Evolutionary conservation across 2,888 invertebrate species (phyloP).

Genomic region (Amblyjoppa proteus): DNA sequence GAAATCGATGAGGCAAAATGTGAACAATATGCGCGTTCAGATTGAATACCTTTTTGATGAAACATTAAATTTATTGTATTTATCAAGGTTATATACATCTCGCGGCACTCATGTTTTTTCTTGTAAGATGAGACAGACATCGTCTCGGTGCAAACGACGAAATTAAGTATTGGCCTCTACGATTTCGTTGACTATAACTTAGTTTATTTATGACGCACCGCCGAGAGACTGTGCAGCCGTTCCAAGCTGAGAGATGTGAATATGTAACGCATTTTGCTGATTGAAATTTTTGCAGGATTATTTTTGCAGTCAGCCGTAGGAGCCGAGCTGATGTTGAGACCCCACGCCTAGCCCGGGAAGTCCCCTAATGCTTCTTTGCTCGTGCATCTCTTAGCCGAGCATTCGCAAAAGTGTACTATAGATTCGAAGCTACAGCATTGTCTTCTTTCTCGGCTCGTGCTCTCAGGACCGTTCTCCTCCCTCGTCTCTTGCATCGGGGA

Average conservation of each 20-base stretch:
- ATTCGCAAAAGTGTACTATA: conserved; percentile 54
- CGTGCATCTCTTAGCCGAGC: conserved; percentile 45
- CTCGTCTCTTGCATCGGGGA: conserved; percentile 21
- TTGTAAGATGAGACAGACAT: not conserved
- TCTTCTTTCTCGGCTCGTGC: conserved; percentile 51
- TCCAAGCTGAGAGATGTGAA: conserved; percentile 75
- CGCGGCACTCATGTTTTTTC: not conserved
- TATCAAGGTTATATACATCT: not conserved
- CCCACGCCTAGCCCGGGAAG: conserved; percentile 38
- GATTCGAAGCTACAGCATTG: conserved; percentile 55
- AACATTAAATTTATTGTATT: not conserved
- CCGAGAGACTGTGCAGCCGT: not conserved
- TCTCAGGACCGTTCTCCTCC: conserved; percentile 20
- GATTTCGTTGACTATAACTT: conserved; percentile 75
- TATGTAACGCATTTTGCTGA: conserved; percentile 84
- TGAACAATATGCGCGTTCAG: not conserved
- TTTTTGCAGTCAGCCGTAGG: conserved; percentile 70
- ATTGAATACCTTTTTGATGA: not conserved
- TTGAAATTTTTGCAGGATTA: conserved; percentile 83
- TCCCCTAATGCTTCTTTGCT: conserved; percentile 53
- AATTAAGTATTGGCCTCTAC: conserved; percentile 70
- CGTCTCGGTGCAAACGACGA: conserved; percentile 31
- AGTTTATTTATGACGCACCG: conserved; percentile 75
- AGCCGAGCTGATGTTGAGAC: conserved; percentile 47
- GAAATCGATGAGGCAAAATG: not conserved